These are phyloP conservation scores for Cryptotermes secundus DNA, from an alignment of 1,140 invertebrate species.

Conservation along the genomic window DNA sequence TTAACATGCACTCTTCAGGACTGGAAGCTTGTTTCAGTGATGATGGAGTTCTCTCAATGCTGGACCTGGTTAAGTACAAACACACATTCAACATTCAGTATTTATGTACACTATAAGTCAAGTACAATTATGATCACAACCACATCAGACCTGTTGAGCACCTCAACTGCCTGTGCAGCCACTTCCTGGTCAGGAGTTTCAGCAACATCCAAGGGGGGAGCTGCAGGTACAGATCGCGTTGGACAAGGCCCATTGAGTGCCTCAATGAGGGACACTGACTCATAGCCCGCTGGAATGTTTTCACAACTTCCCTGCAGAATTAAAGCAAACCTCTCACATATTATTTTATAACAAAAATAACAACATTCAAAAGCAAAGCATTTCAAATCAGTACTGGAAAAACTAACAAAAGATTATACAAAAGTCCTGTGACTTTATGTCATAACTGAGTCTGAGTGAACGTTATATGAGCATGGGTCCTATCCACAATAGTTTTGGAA, in stretches of 20 bases:
- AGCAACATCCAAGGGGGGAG: constrained; percentile 50
- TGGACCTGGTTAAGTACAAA: constrained; percentile 32
- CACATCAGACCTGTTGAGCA: constrained; percentile 62
- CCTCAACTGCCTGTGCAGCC: constrained; percentile 64
- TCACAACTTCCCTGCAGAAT: constrained; percentile 55
- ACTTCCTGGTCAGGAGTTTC: constrained; percentile 55
- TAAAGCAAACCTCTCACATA: neutral
- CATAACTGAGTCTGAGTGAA: too few species aligned
- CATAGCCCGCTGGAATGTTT: constrained; percentile 90
- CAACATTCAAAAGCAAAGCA: too few species aligned
- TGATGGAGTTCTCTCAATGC: constrained; percentile 35
- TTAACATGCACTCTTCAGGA: neutral
- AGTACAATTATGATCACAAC: too few species aligned
- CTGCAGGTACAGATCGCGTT: constrained; percentile 56
- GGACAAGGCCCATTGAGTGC: constrained; percentile 92
- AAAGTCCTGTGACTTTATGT: too few species aligned
- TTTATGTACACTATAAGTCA: too few species aligned
- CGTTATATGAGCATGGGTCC: too few species aligned
- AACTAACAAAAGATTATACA: too few species aligned
- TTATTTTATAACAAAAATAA: too few species aligned
- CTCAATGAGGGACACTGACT: constrained; percentile 94
- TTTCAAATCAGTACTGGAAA: too few species aligned
- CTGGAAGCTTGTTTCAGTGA: constrained; percentile 34
- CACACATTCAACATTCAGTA: too few species aligned
- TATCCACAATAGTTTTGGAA: too few species aligned